Conservation (phyloP, 2,113 vertebrate species). For the Sander lucioperca region DNA sequence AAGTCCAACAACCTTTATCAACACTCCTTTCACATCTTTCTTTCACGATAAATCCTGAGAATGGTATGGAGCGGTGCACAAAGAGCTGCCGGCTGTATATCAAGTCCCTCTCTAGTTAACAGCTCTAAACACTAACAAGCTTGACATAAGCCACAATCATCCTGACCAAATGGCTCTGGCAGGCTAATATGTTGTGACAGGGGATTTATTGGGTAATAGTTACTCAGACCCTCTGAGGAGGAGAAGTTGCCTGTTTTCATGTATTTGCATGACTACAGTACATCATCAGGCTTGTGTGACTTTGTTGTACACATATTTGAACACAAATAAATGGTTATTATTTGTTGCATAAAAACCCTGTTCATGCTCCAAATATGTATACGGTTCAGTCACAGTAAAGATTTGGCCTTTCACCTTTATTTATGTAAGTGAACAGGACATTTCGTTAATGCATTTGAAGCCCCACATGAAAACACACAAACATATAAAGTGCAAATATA, state of each 20-base stretch:
- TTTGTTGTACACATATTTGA: neutral
- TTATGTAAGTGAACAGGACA: neutral
- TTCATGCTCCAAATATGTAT: neutral
- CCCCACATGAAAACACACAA: constrained; percentile 4
- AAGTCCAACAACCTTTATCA: constrained; percentile 24
- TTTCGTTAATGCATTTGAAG: neutral
- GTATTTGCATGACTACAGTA: constrained; percentile 29
- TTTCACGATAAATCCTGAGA: constrained; percentile 34
- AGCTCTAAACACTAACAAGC: constrained; percentile 78
- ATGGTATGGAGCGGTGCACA: constrained; percentile 22
- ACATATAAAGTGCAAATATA: constrained; percentile 3
- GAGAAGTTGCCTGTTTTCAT: constrained; percentile 40
- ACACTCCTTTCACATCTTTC: constrained; percentile 29
- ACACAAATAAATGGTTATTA: neutral
- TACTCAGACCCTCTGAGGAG: constrained; percentile 49
- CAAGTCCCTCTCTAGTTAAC: constrained; percentile 60
- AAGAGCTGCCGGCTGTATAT: constrained; percentile 55
- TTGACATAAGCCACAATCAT: constrained; percentile 80
- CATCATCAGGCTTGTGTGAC: neutral
- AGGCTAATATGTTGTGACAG: constrained; percentile 80
- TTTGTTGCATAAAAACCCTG: neutral
- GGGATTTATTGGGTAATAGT: constrained; percentile 71
- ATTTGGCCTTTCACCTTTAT: neutral
- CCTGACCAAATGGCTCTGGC: constrained; percentile 65
- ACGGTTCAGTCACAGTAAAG: neutral